Conservation (phyloP, 2,797 vertebrate species). For the Pseudochaenichthys georgianus region DNA sequence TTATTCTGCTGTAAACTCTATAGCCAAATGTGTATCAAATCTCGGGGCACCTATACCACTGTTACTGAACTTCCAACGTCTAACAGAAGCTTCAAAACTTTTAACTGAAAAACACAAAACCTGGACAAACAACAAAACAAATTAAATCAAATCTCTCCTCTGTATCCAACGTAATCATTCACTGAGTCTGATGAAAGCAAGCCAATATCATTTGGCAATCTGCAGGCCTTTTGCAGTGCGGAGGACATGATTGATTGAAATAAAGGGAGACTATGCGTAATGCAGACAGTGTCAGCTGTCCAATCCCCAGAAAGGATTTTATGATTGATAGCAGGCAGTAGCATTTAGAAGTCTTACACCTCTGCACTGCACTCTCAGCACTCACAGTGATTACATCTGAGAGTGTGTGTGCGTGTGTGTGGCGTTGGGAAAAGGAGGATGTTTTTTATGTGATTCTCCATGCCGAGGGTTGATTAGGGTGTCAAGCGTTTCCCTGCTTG, state of each 20-base stretch:
- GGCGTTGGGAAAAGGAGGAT: constrained; percentile 18
- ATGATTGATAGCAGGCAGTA: constrained; percentile 77
- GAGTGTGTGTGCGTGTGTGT: constrained; percentile 38
- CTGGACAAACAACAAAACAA: constrained; percentile 36
- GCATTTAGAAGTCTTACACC: constrained; percentile 77
- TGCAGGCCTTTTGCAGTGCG: constrained; percentile 51
- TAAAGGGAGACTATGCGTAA: constrained; percentile 77
- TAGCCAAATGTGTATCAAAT: not conserved
- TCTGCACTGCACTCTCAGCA: constrained; percentile 78
- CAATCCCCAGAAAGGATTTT: constrained; percentile 83
- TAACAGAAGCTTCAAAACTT: constrained; percentile 12
- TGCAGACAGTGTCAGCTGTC: constrained; percentile 79
- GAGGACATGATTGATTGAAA: constrained; percentile 77
- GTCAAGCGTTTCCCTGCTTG: constrained; percentile 36
- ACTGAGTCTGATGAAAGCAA: constrained; percentile 64
- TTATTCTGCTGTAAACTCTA: not conserved
- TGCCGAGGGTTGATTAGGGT: constrained; percentile 67
- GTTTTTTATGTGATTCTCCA: constrained; percentile 47
- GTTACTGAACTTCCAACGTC: not conserved
- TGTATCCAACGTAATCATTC: constrained; percentile 60
- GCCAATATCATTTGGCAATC: constrained; percentile 78
- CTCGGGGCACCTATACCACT: too few species aligned
- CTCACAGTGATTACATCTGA: constrained; percentile 79
- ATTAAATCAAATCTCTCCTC: constrained; percentile 41
- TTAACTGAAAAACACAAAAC: constrained; percentile 10